Conservation (phyloP, 1,140 invertebrate species). For the Drosophila nebulosa region DNA sequence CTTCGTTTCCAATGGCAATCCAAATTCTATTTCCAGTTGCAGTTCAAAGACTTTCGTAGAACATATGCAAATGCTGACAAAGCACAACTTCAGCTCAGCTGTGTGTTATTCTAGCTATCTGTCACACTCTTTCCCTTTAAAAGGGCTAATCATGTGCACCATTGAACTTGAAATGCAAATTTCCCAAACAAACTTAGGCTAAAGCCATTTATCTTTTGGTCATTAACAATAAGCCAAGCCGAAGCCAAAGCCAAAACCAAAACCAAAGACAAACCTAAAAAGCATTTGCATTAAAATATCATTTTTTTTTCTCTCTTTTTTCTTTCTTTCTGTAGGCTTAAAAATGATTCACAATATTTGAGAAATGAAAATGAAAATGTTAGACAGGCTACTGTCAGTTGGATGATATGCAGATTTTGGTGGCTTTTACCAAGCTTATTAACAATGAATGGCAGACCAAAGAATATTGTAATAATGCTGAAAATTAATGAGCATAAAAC, state of each 20-base stretch:
- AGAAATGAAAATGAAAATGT: slow-evolving; percentile 6
- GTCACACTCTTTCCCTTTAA: background rate
- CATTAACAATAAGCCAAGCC: background rate
- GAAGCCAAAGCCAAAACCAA: background rate
- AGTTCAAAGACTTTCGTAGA: slow-evolving; percentile 37
- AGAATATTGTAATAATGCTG: background rate
- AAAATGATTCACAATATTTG: slow-evolving; percentile 28
- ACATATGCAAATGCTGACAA: slow-evolving; percentile 39
- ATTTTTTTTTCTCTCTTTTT: slow-evolving; percentile 25
- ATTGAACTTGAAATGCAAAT: slow-evolving; percentile 22
- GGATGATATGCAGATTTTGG: slow-evolving; percentile 33
- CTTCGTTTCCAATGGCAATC: background rate
- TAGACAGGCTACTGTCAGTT: slow-evolving; percentile 1
- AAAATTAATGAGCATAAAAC: slow-evolving; percentile 41
- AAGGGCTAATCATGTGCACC: slow-evolving; percentile 40
- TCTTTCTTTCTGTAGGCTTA: background rate
- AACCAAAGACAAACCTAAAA: background rate
- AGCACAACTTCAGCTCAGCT: slow-evolving; percentile 14
- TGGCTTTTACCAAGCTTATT: slow-evolving; percentile 18
- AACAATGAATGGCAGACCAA: slow-evolving; percentile 30
- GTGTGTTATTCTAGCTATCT: slow-evolving; percentile 3
- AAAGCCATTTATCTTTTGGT: slow-evolving; percentile 10
- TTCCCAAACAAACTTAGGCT: slow-evolving; percentile 12
- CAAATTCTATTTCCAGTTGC: background rate
- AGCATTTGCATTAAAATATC: slow-evolving; percentile 44